Evolutionary conservation across 2,888 invertebrate genomes (phyloP), one percentile per base, ranked within the genome.

Genomic region (Mimas tiliae): DNA sequence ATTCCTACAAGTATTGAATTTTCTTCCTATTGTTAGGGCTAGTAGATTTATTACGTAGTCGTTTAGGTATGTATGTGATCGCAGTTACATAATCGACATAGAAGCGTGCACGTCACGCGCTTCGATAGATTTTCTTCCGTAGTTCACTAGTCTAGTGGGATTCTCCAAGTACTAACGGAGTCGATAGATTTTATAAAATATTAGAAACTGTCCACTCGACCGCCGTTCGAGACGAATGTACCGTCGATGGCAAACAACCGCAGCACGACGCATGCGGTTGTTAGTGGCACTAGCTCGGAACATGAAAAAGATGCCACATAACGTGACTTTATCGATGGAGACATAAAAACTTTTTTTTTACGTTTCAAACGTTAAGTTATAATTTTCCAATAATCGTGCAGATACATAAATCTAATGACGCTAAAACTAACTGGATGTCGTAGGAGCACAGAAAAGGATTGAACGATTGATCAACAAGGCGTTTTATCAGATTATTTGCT

Each of bases 401-500:
- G 66, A 68, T 63, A 64, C 67, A 74, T 74, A 76, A 73, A 72
- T 71, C 69, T 65, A 67, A 63, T 65, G 67, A 58, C 69, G 74
- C 79, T 76, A 79, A 71, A 70, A 71, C 74, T 69, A 73, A 71
- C 73, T 70, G 70, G 75, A 76, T 72, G 72, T 69, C 68, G 68
- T 14, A 45, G 65, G 80, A 79, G 81, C 80, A 82, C 75, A 85
- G 75, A 83, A 84, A 76, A 73, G 73, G 74, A 70, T 68, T 69
- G 73, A 77, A 72, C 78, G 74, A 80, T 73, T 71, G 71, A 78
- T 75, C 76, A 81, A 83, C 79, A 75, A 81, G 76, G 70, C 76
- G 80, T 82, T 79, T 82, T 83, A 87, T 87, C 80, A 73, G 74
- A 87, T 86, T 85, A 87, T 85, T 86, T 81, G 80, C 78, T 81